Conservation (phyloP, 2,113 vertebrate genomes). For the Dolichallabes microphthalmus region DNA sequence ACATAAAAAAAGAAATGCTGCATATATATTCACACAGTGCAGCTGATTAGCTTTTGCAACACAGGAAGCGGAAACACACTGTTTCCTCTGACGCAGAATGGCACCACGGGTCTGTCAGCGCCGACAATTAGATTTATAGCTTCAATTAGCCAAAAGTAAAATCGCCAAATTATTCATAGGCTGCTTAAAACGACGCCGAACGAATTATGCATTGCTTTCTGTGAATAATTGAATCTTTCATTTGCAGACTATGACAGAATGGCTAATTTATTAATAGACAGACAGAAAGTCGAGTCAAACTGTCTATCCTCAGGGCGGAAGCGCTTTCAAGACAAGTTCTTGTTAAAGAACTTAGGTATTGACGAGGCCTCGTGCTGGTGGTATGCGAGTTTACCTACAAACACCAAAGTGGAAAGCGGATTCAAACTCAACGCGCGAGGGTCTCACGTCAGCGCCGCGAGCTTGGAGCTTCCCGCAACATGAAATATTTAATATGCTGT, state of each 20-base stretch:
- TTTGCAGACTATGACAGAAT: constrained; percentile 76
- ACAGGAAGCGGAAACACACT: constrained; percentile 61
- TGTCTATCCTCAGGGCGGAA: constrained; percentile 72
- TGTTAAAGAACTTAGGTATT: constrained; percentile 76
- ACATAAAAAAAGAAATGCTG: constrained; percentile 61
- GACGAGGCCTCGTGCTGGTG: constrained; percentile 57
- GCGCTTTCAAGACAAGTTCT: constrained; percentile 72
- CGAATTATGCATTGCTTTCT: constrained; percentile 76
- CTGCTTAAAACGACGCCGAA: constrained; percentile 72
- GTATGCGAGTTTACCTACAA: constrained; percentile 70
- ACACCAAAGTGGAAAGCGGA: constrained; percentile 63
- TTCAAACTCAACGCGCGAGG: background rate
- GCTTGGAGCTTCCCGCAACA: constrained; percentile 68
- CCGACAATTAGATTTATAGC: constrained; percentile 73
- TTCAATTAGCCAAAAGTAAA: constrained; percentile 76
- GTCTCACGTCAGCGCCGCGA: constrained; percentile 56
- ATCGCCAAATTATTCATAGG: constrained; percentile 74
- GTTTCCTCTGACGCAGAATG: constrained; percentile 65
- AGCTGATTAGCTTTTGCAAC: constrained; percentile 64
- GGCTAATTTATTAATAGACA: constrained; percentile 79
- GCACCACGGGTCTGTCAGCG: constrained; percentile 58
- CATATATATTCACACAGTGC: constrained; percentile 70
- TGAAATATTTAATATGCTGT: constrained; percentile 78
- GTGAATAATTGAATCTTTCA: constrained; percentile 78
- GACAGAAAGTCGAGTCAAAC: constrained; percentile 76